Conservation (phyloP, 2,797 vertebrate genomes). For the Lagocephalus sceleratus region DNA sequence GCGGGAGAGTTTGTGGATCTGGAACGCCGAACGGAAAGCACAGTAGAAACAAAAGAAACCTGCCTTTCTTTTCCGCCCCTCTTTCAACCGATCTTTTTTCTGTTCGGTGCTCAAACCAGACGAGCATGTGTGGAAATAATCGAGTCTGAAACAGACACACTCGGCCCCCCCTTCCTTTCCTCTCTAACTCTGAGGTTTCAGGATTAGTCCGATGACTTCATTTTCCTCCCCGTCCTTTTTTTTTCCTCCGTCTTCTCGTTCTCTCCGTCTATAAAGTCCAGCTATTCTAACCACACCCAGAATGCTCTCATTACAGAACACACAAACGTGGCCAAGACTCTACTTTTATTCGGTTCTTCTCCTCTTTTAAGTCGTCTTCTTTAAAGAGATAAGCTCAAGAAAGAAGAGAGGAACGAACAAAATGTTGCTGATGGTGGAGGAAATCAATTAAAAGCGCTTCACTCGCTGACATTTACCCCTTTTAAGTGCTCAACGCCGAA, state of each 20-base stretch:
- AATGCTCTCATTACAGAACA: slow-evolving; percentile 67
- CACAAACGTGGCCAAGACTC: slow-evolving; percentile 15
- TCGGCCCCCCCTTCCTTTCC: slow-evolving; percentile 11
- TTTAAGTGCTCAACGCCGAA: too few species aligned
- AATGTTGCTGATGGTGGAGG: neutral
- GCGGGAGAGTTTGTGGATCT: slow-evolving; percentile 13
- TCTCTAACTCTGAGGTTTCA: slow-evolving; percentile 59
- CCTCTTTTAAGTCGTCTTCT: too few species aligned
- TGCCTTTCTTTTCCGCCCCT: slow-evolving; percentile 7
- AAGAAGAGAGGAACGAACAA: slow-evolving; percentile 4
- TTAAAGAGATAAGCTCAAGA: neutral
- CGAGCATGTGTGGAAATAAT: slow-evolving; percentile 65
- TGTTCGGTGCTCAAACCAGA: slow-evolving; percentile 39
- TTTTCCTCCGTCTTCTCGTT: slow-evolving; percentile 29
- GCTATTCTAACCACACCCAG: slow-evolving; percentile 71
- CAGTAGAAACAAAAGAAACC: slow-evolving; percentile 18
- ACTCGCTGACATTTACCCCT: too few species aligned
- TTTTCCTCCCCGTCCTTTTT: slow-evolving; percentile 51
- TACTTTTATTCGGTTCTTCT: too few species aligned
- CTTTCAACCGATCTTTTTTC: slow-evolving; percentile 6
- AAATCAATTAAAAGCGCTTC: neutral
- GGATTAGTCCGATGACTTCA: slow-evolving; percentile 65
- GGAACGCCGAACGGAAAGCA: slow-evolving; percentile 51
- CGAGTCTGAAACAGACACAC: slow-evolving; percentile 19
- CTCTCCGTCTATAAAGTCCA: slow-evolving; percentile 56